phyloP scores from a whole-genome alignment of 2,888 invertebrate species.

The Iselma pallidipennis region DNA sequence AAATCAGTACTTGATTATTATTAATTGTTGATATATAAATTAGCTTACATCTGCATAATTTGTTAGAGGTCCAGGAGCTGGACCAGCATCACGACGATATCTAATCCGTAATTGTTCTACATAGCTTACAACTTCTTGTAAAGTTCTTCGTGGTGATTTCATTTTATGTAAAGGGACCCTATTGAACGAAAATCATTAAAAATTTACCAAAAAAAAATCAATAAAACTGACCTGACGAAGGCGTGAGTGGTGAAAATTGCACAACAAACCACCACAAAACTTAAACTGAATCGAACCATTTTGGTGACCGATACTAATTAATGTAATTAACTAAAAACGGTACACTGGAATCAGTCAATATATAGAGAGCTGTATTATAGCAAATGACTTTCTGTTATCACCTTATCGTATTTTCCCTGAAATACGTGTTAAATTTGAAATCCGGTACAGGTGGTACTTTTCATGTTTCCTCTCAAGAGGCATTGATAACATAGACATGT shows the following conservation, averaged over 20 bases:
- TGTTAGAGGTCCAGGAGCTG: conserved; percentile 81
- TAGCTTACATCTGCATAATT: conserved; percentile 87
- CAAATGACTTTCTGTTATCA: no score
- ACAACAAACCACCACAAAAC: conserved; percentile 13
- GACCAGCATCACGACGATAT: conserved; percentile 65
- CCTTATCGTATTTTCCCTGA: no score
- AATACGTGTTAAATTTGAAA: no score
- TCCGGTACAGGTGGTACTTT: no score
- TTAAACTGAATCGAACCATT: conserved; percentile 11
- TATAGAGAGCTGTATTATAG: no score
- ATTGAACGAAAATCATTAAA: conserved; percentile 31
- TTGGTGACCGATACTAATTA: no score
- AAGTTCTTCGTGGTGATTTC: conserved; percentile 68
- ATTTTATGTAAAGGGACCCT: conserved; percentile 79
- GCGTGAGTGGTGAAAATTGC: conserved; percentile 19
- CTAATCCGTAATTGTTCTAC: conserved; percentile 66
- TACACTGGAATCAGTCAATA: no score
- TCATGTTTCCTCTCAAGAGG: no score
- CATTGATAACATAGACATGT: no score
- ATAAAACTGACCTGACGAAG: conserved; percentile 38
- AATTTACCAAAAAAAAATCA: conserved; percentile 2
- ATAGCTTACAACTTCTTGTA: conserved; percentile 80
- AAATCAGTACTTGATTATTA: background rate
- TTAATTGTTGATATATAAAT: background rate
- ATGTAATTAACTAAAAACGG: no score